Conservation (phyloP, 2,888 invertebrate species). For the Hesperia comma region DNA sequence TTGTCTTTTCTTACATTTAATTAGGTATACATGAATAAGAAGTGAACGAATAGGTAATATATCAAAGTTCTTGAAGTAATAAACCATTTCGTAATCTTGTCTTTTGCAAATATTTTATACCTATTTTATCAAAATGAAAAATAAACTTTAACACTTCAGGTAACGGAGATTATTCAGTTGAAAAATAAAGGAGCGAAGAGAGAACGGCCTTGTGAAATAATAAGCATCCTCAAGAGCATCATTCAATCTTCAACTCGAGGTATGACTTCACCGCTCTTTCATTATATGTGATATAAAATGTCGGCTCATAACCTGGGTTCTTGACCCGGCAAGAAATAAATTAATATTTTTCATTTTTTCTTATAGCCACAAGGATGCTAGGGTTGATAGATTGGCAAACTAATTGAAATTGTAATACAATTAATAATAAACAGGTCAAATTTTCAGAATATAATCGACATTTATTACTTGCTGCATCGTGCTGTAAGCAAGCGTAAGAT, state of each 20-base stretch:
- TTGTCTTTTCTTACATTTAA: no score
- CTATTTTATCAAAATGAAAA: background rate
- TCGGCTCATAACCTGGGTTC: conserved; percentile 1
- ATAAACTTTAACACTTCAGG: background rate
- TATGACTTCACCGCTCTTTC: conserved; percentile 21
- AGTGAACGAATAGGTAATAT: no score
- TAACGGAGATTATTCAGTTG: conserved; percentile 15
- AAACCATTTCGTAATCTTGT: no score
- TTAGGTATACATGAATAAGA: no score
- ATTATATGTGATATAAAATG: conserved; percentile 31
- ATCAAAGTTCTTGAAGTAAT: no score
- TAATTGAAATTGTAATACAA: no score
- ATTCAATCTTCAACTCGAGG: conserved; percentile 31
- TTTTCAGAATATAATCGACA: no score
- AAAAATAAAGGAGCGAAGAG: conserved; percentile 10
- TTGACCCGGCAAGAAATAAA: conserved; percentile 22
- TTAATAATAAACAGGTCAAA: no score
- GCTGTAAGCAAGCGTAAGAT: no score
- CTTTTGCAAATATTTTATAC: background rate
- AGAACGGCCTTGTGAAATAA: conserved; percentile 16
- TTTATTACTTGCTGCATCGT: no score
- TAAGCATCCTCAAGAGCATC: conserved; percentile 27
- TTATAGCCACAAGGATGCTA: background rate
- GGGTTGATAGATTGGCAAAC: background rate
- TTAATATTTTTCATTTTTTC: conserved; percentile 20